These are phyloP conservation scores for Spodoptera frugiperda DNA, from an alignment of 1,140 invertebrate genomes.

Conservation along the genomic window DNA sequence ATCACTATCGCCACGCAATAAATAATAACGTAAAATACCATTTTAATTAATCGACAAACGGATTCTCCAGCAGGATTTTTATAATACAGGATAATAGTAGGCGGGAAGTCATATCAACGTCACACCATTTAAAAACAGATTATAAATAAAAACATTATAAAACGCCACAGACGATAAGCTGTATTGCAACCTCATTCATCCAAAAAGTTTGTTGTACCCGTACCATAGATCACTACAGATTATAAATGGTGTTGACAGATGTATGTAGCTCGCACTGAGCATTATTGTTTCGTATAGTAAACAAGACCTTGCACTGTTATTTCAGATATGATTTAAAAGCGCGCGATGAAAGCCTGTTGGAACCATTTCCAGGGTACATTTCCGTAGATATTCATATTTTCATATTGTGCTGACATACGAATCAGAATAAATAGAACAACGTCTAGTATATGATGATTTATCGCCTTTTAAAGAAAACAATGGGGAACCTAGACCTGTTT, in stretches of 20 bases:
- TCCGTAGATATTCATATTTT: slow-evolving; percentile 9
- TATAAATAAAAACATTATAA: no score
- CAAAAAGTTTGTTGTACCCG: neutral
- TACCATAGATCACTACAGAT: slow-evolving; percentile 1
- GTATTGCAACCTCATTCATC: neutral
- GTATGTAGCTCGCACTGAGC: slow-evolving; percentile 9
- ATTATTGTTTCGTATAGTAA: slow-evolving; percentile 10
- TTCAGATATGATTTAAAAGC: slow-evolving; percentile 23
- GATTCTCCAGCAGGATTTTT: no score
- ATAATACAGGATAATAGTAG: no score
- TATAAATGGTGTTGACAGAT: slow-evolving; percentile 12
- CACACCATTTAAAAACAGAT: no score
- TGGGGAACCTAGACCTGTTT: slow-evolving; percentile 4
- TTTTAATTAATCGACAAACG: no score
- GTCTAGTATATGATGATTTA: neutral
- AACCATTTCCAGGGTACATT: slow-evolving; percentile 23
- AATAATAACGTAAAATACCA: no score
- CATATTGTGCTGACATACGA: neutral
- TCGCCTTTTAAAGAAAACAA: slow-evolving; percentile 31
- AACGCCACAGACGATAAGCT: no score
- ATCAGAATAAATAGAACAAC: neutral
- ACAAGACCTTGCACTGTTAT: slow-evolving; percentile 17
- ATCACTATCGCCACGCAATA: no score
- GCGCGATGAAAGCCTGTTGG: slow-evolving; percentile 9
- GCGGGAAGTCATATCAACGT: no score